Conservation (phyloP, 2,888 invertebrate genomes). For the Augochlorella aurata region DNA sequence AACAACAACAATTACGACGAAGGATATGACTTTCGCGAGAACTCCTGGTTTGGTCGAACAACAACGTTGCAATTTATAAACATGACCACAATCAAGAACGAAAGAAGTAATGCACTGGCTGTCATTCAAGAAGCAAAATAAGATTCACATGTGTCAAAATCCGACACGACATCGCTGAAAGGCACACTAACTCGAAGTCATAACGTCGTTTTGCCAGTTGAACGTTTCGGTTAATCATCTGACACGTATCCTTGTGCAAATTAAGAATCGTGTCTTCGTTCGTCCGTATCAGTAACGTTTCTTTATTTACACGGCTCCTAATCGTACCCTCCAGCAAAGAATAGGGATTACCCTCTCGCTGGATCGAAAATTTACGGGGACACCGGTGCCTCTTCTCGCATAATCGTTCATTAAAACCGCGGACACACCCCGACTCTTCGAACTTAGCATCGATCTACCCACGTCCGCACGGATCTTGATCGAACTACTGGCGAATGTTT, state of each 20-base stretch:
- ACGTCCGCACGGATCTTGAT: slow-evolving; percentile 27
- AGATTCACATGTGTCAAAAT: slow-evolving; percentile 48
- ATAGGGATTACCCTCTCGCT: slow-evolving; percentile 53
- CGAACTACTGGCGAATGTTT: slow-evolving; percentile 36
- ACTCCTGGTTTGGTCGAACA: slow-evolving; percentile 14
- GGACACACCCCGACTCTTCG: slow-evolving; percentile 54
- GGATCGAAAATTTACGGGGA: slow-evolving; percentile 52
- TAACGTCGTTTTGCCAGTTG: slow-evolving; percentile 39
- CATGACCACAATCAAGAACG: slow-evolving; percentile 29
- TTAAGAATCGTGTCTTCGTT: not conserved
- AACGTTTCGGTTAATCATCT: slow-evolving; percentile 43
- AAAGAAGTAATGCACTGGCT: slow-evolving; percentile 32
- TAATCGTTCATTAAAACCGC: slow-evolving; percentile 48
- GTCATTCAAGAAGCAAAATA: slow-evolving; percentile 31
- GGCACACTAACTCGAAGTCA: slow-evolving; percentile 51
- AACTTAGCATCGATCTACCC: slow-evolving; percentile 40
- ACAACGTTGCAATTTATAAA: slow-evolving; percentile 32
- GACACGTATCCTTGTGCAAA: slow-evolving; percentile 35
- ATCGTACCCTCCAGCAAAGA: slow-evolving; percentile 42
- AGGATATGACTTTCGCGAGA: slow-evolving; percentile 13
- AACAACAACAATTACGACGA: slow-evolving; percentile 7
- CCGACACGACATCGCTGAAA: slow-evolving; percentile 46
- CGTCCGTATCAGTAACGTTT: not conserved
- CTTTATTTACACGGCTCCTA: slow-evolving; percentile 6
- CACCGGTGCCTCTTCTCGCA: slow-evolving; percentile 52